These are phyloP conservation scores for Polylopha cassiicola DNA, from an alignment of 2,888 invertebrate species.

Conservation along the genomic window DNA sequence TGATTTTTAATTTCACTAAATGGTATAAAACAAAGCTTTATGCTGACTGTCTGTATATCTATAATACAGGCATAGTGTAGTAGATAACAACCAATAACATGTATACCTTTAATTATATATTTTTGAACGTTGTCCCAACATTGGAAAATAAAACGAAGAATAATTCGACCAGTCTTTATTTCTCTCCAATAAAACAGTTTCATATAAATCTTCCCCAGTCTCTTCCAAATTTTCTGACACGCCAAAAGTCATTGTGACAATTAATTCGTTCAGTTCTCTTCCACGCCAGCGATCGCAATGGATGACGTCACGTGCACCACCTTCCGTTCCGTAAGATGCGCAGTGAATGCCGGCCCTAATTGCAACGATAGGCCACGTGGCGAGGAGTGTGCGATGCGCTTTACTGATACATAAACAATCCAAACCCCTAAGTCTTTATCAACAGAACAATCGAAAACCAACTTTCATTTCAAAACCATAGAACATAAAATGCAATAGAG, in stretches of 20 bases:
- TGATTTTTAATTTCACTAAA: too few species aligned
- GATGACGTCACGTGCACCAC: constrained; percentile 41
- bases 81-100: too few species aligned
- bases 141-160: too few species aligned
- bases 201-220: constrained; percentile 3
- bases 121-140: too few species aligned
- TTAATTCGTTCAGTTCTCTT: constrained; percentile 60
- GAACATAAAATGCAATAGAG: constrained; percentile 20
- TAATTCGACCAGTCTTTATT: too few species aligned
- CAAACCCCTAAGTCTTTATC: constrained; percentile 1
- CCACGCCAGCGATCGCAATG: constrained; percentile 46
- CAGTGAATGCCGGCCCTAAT: constrained; percentile 62
- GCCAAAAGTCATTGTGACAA: constrained; percentile 44
- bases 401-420: constrained; percentile 18
- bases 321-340: constrained; percentile 29
- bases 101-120: too few species aligned
- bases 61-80: too few species aligned
- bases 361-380: constrained; percentile 63
- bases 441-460: constrained; percentile 8
- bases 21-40: too few species aligned
- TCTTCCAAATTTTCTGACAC: constrained; percentile 17
- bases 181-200: too few species aligned
- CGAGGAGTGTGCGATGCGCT: constrained; percentile 29
- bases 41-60: too few species aligned
- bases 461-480: constrained; percentile 1